phyloP scores from a whole-genome alignment of 2,888 invertebrate genomes.

The Mylabris sibirica region DNA sequence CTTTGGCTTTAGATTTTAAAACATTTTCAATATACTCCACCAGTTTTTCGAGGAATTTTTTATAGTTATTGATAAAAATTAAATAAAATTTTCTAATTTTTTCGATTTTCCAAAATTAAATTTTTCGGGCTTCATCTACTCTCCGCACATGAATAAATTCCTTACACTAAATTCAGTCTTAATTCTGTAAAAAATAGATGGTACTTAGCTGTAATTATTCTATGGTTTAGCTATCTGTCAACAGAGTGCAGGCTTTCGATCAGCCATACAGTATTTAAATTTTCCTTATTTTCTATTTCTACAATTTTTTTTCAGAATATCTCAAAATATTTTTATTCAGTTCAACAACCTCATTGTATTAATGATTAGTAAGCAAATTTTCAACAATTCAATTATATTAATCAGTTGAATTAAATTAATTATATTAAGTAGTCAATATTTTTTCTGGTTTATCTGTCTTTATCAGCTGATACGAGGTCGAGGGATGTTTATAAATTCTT shows the following conservation, averaged over 20 bases:
- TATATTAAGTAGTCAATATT: not conserved
- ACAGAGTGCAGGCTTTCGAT: not conserved
- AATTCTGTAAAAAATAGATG: not conserved
- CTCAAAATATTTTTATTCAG: not conserved
- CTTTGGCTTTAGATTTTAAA: too few relatives aligned
- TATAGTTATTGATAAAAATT: too few relatives aligned
- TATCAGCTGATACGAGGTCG: conserved; percentile 3
- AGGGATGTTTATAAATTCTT: conserved; percentile 3
- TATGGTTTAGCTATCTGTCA: not conserved
- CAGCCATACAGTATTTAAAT: not conserved
- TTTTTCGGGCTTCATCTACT: too few relatives aligned
- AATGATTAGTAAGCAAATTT: not conserved
- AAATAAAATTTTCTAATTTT: too few relatives aligned
- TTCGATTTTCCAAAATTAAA: too few relatives aligned
- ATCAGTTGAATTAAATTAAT: not conserved
- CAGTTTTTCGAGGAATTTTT: too few relatives aligned
- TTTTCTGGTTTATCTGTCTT: not conserved
- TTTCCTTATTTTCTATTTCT: not conserved
- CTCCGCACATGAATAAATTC: too few relatives aligned
- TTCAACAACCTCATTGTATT: not conserved
- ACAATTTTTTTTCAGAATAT: not conserved
- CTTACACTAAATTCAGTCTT: too few relatives aligned
- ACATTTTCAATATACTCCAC: too few relatives aligned
- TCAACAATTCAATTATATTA: not conserved
- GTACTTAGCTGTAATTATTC: too few relatives aligned